A percentile compares a stretch with the other conserved stretches of the same genome.
phyloP scores from a whole-genome alignment of 1,140 invertebrate genomes.

The Drosophila jambulina region DNA sequence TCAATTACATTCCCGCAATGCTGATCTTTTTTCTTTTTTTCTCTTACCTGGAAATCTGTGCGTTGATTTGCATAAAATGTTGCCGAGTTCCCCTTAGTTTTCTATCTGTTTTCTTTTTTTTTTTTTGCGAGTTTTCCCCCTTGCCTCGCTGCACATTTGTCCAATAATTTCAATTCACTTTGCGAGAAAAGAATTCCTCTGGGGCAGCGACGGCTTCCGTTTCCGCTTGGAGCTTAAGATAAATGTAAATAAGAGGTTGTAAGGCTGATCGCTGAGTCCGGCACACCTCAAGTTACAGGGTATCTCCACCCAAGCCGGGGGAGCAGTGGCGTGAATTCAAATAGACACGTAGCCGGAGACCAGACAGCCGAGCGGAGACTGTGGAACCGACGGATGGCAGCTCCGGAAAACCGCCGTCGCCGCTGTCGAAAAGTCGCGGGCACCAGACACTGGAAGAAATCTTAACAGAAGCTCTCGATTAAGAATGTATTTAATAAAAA shows the following conservation, averaged over 20 bases:
- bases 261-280: neutral
- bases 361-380: constrained; percentile 51
- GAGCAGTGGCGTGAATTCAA: constrained; percentile 35
- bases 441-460: constrained; percentile 8
- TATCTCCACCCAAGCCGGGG: neutral
- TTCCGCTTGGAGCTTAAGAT: constrained; percentile 1
- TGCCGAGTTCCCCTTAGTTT: constrained; percentile 19
- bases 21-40: neutral
- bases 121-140: neutral
- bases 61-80: constrained; percentile 64
- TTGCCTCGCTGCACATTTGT: constrained; percentile 40
- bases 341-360: constrained; percentile 52
- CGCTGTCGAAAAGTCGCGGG: constrained; percentile 12
- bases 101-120: neutral
- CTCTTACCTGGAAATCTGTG: constrained; percentile 42
- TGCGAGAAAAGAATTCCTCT: constrained; percentile 15
- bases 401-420: constrained; percentile 26
- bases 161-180: constrained; percentile 72
- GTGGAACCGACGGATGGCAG: constrained; percentile 5
- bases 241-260: constrained; percentile 3
- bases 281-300: constrained; percentile 25
- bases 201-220: constrained; percentile 3
- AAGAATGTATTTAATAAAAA: no score
- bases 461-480: neutral
- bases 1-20: constrained; percentile 17